A percentile compares a stretch with the other conserved stretches of the same genome.
phyloP scores from a whole-genome alignment of 2,888 invertebrate species.

The Pseudoips prasinana region DNA sequence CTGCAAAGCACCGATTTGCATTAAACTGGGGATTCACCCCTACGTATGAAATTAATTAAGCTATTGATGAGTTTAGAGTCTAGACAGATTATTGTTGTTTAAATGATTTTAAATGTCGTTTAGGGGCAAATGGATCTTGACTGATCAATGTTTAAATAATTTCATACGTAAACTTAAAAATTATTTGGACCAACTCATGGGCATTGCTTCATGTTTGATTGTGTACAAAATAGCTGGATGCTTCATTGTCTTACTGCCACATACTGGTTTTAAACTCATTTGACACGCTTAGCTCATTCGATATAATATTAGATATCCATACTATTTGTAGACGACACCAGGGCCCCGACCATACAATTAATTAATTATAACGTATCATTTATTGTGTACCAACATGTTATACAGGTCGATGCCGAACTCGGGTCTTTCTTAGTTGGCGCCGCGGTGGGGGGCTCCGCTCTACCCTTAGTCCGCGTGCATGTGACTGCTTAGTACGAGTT shows the following conservation, averaged over 20 bases:
- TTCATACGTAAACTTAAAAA: conserved; percentile 7
- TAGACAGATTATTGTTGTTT: too few relatives aligned
- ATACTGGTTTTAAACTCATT: conserved; percentile 29
- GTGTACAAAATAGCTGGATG: conserved; percentile 13
- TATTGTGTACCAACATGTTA: conserved; percentile 51
- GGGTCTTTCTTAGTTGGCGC: conserved; percentile 15
- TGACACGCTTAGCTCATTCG: conserved; percentile 28
- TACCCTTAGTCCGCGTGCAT: conserved; percentile 8
- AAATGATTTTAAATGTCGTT: background rate
- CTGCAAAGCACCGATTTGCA: conserved; percentile 32
- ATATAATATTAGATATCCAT: conserved; percentile 26
- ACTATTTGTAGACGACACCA: conserved; percentile 37
- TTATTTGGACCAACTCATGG: conserved; percentile 33
- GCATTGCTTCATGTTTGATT: conserved; percentile 27
- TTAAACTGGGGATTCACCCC: background rate
- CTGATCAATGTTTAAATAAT: background rate
- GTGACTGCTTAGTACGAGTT: too few relatives aligned
- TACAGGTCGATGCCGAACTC: conserved; percentile 25
- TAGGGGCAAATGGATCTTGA: too few relatives aligned
- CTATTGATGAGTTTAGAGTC: too few relatives aligned
- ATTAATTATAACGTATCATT: conserved; percentile 49
- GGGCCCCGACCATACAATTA: conserved; percentile 48
- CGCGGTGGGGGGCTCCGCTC: conserved; percentile 12
- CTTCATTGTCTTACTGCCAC: conserved; percentile 23
- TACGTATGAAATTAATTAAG: background rate